Percentiles rank a stretch among this genome's conserved stretches.
phyloP scores from a whole-genome alignment of 2,888 invertebrate species.

The Papilio elwesi region DNA sequence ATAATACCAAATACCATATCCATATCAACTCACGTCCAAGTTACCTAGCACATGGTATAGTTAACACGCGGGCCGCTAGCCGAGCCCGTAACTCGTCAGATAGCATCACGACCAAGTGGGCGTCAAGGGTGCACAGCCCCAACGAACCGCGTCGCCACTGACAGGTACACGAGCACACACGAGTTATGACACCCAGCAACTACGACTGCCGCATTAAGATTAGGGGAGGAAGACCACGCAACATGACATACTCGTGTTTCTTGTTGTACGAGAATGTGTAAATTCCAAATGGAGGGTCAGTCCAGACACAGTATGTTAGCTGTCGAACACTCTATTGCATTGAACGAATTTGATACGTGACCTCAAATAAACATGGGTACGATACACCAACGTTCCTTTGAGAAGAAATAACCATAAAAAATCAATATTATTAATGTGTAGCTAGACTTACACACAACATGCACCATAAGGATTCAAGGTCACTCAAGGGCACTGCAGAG shows the following conservation, averaged over 20 bases:
- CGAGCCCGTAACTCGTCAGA: constrained; percentile 36
- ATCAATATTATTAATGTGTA: too few relatives aligned
- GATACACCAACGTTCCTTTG: too few relatives aligned
- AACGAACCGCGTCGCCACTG: constrained; percentile 7
- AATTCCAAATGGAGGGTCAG: constrained; percentile 8
- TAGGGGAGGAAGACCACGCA: constrained; percentile 3
- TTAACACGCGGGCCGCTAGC: constrained; percentile 9
- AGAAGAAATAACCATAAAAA: too few relatives aligned
- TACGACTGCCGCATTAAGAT: constrained; percentile 25
- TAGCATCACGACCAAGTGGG: constrained; percentile 29
- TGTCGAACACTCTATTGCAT: not conserved
- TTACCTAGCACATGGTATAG: constrained; percentile 7
- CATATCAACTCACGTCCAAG: not conserved
- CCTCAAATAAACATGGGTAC: too few relatives aligned
- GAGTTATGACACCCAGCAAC: constrained; percentile 26
- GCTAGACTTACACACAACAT: too few relatives aligned
- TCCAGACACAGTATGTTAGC: not conserved
- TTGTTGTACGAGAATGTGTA: not conserved
- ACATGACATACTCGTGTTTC: constrained; percentile 24
- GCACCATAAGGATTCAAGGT: too few relatives aligned
- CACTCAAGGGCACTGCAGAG: too few relatives aligned
- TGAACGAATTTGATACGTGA: not conserved
- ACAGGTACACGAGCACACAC: constrained; percentile 29
- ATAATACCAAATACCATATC: not conserved
- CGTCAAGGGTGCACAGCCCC: constrained; percentile 30